phyloP scores from a whole-genome alignment of 2,113 vertebrate species.

The Clarias magur region DNA sequence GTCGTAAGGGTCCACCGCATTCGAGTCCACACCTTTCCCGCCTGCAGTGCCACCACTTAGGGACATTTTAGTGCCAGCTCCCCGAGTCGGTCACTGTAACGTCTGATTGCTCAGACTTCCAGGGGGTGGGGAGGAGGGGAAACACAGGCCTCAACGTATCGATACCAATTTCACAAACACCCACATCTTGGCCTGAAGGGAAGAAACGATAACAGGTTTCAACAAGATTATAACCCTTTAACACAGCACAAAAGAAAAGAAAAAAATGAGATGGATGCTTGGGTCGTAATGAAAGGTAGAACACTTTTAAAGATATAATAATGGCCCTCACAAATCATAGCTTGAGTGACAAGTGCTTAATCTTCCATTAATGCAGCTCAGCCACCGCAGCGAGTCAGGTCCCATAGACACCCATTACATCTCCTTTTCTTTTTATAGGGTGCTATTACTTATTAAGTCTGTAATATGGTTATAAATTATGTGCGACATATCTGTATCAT shows the following conservation, averaged over 20 bases:
- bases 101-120: constrained; percentile 75
- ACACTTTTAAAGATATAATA: background rate
- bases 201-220: constrained; percentile 59
- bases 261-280: background rate
- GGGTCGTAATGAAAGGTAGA: too few relatives aligned
- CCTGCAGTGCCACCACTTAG: constrained; percentile 99
- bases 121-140: constrained; percentile 70
- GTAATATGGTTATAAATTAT: background rate
- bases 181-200: constrained; percentile 84
- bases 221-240: background rate
- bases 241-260: background rate
- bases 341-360: background rate
- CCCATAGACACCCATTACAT: background rate
- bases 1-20: constrained; percentile 99
- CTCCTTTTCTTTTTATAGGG: background rate
- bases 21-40: constrained; percentile 99
- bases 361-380: background rate
- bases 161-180: constrained; percentile 84
- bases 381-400: background rate
- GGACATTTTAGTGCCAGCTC: constrained; percentile 99
- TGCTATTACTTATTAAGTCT: background rate
- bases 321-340: background rate
- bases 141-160: constrained; percentile 82
- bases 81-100: constrained; percentile 80
- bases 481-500: background rate